Evolutionary conservation across 2,888 invertebrate genomes (phyloP).

Genomic region (Leptopterna dolabrata): DNA sequence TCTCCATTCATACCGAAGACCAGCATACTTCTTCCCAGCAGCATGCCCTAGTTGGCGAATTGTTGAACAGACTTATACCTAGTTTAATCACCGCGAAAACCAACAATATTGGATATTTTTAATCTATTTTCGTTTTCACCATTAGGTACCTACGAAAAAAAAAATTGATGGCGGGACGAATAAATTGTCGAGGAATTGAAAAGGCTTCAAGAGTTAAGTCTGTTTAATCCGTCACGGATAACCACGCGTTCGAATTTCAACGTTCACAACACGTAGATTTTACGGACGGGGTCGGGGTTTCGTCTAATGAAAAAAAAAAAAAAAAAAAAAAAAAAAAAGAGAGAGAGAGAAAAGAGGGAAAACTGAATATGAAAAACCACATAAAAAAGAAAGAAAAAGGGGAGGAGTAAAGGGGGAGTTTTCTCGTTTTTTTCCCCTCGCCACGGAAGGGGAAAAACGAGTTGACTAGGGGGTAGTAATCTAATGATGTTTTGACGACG

Average conservation of each 20-base stretch:
- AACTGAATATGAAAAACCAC: not conserved
- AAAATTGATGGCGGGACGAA: not conserved
- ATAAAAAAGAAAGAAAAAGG: no score
- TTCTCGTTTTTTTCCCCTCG: not conserved
- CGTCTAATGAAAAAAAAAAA: not conserved
- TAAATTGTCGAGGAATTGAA: not conserved
- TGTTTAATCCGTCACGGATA: not conserved
- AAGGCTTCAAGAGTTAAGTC: not conserved
- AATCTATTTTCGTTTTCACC: no score
- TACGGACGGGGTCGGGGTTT: not conserved
- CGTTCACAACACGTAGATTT: not conserved
- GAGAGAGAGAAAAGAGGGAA: not conserved
- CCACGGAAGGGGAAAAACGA: not conserved
- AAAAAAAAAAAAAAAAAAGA: not conserved
- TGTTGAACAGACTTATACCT: no score
- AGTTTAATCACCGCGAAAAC: no score
- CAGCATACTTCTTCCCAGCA: no score
- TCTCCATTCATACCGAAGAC: no score
- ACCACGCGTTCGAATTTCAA: not conserved
- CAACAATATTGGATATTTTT: no score
- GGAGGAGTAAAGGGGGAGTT: not conserved
- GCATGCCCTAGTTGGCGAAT: no score
- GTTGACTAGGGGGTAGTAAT: slow-evolving; percentile 42
- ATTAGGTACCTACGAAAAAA: no score
- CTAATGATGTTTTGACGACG: slow-evolving; percentile 45